A percentile compares a stretch with the other conserved stretches of the same genome.
These are phyloP conservation scores for Calephelis virginiensis DNA, from an alignment of 1,140 invertebrate species.

Conservation along the genomic window DNA sequence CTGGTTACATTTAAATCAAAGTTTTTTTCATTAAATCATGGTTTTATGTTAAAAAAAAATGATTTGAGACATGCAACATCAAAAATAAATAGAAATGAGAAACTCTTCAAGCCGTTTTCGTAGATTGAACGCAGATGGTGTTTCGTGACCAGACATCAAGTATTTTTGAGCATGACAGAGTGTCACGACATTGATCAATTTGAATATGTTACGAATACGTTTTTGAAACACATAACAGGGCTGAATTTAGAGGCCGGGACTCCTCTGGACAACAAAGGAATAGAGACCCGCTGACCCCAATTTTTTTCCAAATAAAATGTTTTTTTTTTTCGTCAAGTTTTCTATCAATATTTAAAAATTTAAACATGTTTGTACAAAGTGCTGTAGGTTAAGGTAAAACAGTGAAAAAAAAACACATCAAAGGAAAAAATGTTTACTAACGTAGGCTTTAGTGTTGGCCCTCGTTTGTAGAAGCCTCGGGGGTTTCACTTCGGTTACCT, in stretches of 20 bases:
- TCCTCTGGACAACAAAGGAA: too few relatives aligned
- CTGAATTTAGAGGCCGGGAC: too few relatives aligned
- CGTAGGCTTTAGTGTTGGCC: too few relatives aligned
- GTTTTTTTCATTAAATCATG: conserved; percentile 2
- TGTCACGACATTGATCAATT: background rate
- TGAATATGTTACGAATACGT: background rate
- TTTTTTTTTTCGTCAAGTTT: too few relatives aligned
- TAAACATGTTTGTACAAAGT: too few relatives aligned
- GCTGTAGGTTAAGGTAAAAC: too few relatives aligned
- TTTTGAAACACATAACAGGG: background rate
- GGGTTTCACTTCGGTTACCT: background rate
- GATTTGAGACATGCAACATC: conserved; percentile 5
- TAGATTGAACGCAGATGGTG: background rate
- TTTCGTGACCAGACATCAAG: conserved; percentile 7
- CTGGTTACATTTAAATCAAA: conserved; percentile 22
- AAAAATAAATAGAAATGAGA: background rate
- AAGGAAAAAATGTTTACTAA: too few relatives aligned
- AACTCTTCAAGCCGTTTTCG: background rate
- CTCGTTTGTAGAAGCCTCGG: too few relatives aligned
- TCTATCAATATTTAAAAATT: too few relatives aligned
- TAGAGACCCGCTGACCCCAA: too few relatives aligned
- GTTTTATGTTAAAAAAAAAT: conserved; percentile 3
- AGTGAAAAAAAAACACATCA: too few relatives aligned
- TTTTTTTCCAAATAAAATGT: too few relatives aligned
- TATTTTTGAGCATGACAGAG: background rate